Conservation (phyloP, 37 sponge, comb jelly and placozoan genomes). For the Chondrilla cf. caribensis region DNA sequence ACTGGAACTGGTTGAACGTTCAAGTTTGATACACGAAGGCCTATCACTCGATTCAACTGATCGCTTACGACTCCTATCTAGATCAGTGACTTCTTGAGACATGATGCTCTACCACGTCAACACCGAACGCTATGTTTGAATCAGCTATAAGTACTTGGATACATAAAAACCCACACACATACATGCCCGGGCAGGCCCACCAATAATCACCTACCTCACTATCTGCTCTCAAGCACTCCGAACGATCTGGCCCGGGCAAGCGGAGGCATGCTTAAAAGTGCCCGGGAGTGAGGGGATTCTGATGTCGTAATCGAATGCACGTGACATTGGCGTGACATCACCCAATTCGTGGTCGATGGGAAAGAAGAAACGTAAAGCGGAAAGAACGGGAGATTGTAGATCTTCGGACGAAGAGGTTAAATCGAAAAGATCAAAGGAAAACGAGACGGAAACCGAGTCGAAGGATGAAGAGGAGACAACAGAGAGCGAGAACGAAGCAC, state of each 20-base stretch:
- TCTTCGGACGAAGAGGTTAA: constrained; percentile 3
- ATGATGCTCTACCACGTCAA: no score
- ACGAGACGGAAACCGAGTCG: background rate
- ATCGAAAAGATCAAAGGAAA: background rate
- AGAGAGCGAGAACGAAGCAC: constrained; percentile 6
- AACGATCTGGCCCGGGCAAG: background rate
- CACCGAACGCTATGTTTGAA: no score
- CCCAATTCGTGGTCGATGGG: background rate
- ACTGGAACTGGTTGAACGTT: no score
- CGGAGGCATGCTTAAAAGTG: constrained; percentile 9
- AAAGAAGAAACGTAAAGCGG: constrained; percentile 14
- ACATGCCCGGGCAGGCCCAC: no score
- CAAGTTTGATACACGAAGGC: no score
- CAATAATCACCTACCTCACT: no score
- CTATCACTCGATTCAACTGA: no score
- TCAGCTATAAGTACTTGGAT: no score
- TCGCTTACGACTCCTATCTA: no score
- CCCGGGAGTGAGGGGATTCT: background rate
- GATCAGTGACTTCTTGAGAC: no score
- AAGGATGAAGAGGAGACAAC: background rate
- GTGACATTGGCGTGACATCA: background rate
- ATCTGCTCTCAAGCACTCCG: no score
- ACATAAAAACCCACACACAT: no score
- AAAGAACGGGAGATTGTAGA: background rate
- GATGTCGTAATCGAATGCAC: background rate